These are phyloP conservation scores for Oceanodroma tethys DNA, from an alignment of 2,113 vertebrate species.

Conservation along the genomic window DNA sequence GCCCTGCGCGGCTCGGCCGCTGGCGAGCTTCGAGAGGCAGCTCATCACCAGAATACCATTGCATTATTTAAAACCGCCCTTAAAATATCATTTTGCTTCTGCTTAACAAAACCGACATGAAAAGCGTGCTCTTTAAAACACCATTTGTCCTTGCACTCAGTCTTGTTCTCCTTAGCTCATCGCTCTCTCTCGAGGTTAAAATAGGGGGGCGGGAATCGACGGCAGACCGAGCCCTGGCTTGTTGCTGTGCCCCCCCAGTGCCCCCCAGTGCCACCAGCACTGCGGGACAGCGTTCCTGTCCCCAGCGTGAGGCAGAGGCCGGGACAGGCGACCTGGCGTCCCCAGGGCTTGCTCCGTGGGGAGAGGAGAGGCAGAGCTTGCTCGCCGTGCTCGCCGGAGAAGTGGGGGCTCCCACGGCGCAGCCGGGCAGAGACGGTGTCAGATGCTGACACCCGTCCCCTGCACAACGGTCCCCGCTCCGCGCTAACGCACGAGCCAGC, in stretches of 20 bases:
- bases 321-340: background rate
- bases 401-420: accelerated
- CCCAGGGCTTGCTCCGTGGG: background rate
- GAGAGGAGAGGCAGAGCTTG: background rate
- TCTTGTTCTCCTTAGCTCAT: background rate
- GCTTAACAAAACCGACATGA: background rate
- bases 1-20: accelerated
- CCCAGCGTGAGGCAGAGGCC: background rate
- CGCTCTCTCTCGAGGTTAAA: background rate
- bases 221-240: background rate
- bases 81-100: background rate
- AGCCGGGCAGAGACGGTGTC: background rate
- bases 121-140: background rate
- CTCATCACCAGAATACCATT: accelerated
- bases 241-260: too few species aligned
- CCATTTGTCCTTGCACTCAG: background rate
- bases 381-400: accelerated
- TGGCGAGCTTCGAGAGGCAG: accelerated
- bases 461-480: too few species aligned
- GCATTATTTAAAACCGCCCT: background rate
- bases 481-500: background rate
- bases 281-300: accelerated
- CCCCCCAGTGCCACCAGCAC: background rate
- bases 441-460: background rate
- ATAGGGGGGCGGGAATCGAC: accelerated